phyloP scores from a whole-genome alignment of 2,888 invertebrate species.

The Chrysomela aeneicollis region DNA sequence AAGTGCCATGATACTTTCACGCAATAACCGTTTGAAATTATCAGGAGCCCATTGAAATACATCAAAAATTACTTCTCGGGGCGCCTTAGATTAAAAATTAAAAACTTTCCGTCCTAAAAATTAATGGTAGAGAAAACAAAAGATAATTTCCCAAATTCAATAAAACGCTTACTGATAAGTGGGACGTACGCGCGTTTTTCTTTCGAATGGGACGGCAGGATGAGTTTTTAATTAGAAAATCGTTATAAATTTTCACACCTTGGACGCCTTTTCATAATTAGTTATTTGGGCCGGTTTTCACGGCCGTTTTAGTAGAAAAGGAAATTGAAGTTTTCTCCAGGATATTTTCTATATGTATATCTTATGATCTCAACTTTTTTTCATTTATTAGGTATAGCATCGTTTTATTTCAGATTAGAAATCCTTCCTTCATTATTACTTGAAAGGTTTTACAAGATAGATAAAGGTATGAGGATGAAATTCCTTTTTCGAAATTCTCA shows the following conservation, averaged over 20 bases:
- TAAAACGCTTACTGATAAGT: conserved; percentile 53
- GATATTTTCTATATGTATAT: too few relatives aligned
- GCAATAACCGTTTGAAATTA: conserved; percentile 46
- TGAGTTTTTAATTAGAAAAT: conserved; percentile 54
- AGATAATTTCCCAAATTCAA: conserved; percentile 61
- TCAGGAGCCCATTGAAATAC: conserved; percentile 53
- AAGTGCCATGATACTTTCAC: conserved; percentile 43
- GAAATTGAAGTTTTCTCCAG: too few relatives aligned
- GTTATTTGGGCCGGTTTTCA: neutral
- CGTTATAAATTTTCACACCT: conserved; percentile 55
- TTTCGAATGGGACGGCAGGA: conserved; percentile 43
- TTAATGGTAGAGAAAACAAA: conserved; percentile 61
- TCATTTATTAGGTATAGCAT: too few relatives aligned
- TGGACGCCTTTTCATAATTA: conserved; percentile 51
- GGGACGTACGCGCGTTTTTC: conserved; percentile 35
- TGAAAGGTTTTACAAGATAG: too few relatives aligned
- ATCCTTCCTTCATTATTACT: too few relatives aligned
- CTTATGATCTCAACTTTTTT: too few relatives aligned
- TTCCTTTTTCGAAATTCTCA: too few relatives aligned
- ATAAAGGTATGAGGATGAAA: too few relatives aligned
- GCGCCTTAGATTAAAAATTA: conserved; percentile 59
- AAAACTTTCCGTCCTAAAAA: conserved; percentile 59
- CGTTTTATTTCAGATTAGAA: too few relatives aligned
- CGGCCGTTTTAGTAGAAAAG: neutral
- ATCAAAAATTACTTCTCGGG: conserved; percentile 58